Base-by-base conservation (phyloP, 2,797 vertebrate genomes). In the Choloepus didactylus region DNA sequence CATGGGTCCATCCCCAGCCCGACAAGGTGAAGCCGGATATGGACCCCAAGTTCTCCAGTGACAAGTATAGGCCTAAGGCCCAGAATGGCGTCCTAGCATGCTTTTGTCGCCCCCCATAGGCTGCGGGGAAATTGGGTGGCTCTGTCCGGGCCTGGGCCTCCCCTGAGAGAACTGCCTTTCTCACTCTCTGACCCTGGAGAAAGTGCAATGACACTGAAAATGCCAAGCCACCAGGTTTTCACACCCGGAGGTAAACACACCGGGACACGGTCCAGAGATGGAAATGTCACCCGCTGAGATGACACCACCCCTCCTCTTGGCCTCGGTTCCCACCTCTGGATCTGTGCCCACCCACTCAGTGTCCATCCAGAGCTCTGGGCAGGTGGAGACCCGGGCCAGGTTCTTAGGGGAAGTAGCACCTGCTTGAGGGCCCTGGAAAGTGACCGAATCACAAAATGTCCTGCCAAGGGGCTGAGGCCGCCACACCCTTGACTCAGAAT, bases 381-480 rank as follows among this genome's bases (percentile, higher is more conserved):
- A 77, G 85, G 66, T 21, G n/a, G 87, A 59, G 27, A 56, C 73
- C 87, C 2, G 2, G 49, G 82, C 31, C 60, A 25, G 27, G 18
- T 59, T 90, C 76, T 87, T 51, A n/a, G 73, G 85, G 62, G 38
- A 92, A 83, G 64, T 64, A 46, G 91, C 94, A 92, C 97, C 95
- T 94, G 92, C 90, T 90, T 29, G 23, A 87, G 92, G 75, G 85
- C 85, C 85, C 82, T 12, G 23, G 89, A 75, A 85, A 80, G 69
- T n/a, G 35, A 90, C 69, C 0, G 19, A 70, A 85, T 94, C 95
- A 97, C 97, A 97, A 44, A 93, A 92, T 95, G 96, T 97, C 88
- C 95, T 97, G 97, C 97, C 97, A 97, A 94, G 60, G 23, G 16
- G 29, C 51, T 5, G 44, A 85, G 69, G 91, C 77, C 41, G 56